Evolutionary conservation across 1,140 invertebrate genomes (phyloP).

Genomic region (Diprion similis): DNA sequence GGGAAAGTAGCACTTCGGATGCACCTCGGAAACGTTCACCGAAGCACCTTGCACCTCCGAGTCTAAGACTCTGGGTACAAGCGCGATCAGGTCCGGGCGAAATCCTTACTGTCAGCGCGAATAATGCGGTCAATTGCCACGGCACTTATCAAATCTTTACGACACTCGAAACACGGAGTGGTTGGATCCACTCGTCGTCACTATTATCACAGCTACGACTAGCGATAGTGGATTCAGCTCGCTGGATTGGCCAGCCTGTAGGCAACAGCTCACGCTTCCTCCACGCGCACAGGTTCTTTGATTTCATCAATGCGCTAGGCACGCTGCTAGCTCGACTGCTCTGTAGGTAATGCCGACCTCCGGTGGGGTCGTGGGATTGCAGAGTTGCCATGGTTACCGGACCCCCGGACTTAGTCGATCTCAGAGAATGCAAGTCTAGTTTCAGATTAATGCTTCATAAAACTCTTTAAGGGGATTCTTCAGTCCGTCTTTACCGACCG

Average conservation of each 20-base stretch:
- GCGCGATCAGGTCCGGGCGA: not conserved
- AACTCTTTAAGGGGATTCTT: no score
- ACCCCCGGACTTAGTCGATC: no score
- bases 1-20: conserved; percentile 24
- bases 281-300: no score
- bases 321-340: no score
- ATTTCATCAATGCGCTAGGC: no score
- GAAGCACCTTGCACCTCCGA: conserved; percentile 23
- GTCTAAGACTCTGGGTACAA: not conserved
- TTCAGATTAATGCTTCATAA: no score
- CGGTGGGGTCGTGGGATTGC: no score
- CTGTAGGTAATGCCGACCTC: no score
- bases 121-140: conserved; percentile 41
- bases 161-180: not conserved
- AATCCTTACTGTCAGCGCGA: conserved; percentile 32
- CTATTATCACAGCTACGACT: not conserved
- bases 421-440: no score
- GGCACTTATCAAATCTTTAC: conserved; percentile 11
- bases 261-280: no score
- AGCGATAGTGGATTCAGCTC: not conserved
- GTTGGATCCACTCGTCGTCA: not conserved
- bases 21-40: conserved; percentile 16
- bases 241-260: not conserved
- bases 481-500: no score
- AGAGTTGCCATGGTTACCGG: no score